These are phyloP conservation scores for Argyresthia goedartella DNA, from an alignment of 2,888 invertebrate species.

Conservation along the genomic window DNA sequence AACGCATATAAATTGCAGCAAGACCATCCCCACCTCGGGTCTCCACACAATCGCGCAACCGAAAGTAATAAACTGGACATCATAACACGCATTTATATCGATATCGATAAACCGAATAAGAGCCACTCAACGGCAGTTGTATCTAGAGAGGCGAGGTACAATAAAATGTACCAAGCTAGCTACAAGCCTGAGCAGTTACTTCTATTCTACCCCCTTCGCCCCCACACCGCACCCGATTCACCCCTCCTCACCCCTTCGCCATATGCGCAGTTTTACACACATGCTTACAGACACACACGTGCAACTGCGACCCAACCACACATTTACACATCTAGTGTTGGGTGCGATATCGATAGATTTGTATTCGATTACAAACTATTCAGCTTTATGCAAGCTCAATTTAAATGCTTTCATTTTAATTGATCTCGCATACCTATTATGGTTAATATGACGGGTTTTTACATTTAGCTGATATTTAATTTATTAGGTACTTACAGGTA, in stretches of 20 bases:
- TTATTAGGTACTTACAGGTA: no score
- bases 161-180: conserved; percentile 69
- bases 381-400: conserved; percentile 11
- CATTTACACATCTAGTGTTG: conserved; percentile 35
- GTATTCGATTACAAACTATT: conserved; percentile 42
- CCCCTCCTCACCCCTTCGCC: conserved; percentile 21
- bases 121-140: conserved; percentile 43
- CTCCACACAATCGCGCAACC: no score
- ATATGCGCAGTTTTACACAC: conserved; percentile 36
- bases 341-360: conserved; percentile 30
- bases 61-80: background rate
- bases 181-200: conserved; percentile 67
- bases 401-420: no score
- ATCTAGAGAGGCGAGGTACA: conserved; percentile 60
- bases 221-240: conserved; percentile 14
- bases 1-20: no score
- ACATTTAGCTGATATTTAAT: no score
- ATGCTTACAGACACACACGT: conserved; percentile 21
- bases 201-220: conserved; percentile 31
- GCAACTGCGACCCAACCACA: conserved; percentile 24
- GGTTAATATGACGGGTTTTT: no score
- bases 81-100: conserved; percentile 38
- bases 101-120: conserved; percentile 44
- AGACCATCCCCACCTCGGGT: no score
- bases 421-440: no score